phyloP scores from a whole-genome alignment of 1,140 invertebrate genomes.

The Rhagoletis zephyria region DNA sequence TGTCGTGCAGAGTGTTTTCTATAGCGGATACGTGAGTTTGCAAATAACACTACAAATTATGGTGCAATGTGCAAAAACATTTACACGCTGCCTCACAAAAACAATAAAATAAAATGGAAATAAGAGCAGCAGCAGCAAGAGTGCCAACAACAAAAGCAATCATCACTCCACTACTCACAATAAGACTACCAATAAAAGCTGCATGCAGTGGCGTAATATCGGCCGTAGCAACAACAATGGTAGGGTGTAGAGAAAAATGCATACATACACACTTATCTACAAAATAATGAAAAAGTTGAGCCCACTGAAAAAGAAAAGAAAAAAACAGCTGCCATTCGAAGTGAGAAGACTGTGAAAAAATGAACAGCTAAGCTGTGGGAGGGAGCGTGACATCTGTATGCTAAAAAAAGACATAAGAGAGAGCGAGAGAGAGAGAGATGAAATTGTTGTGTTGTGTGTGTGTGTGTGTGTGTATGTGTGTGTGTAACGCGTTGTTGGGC shows the following conservation, averaged over 20 bases:
- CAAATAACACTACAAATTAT: slow-evolving; percentile 58
- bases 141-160: background rate
- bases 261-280: too few relatives aligned
- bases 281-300: too few relatives aligned
- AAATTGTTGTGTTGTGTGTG: too few relatives aligned
- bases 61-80: slow-evolving; percentile 57
- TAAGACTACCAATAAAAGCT: slow-evolving; percentile 50
- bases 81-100: slow-evolving; percentile 18
- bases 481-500: slow-evolving; percentile 18
- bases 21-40: slow-evolving; percentile 55
- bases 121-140: background rate
- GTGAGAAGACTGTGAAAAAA: slow-evolving; percentile 6
- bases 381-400: background rate
- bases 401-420: too few relatives aligned
- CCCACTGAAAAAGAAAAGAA: background rate
- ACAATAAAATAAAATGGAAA: background rate
- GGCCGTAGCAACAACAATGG: background rate
- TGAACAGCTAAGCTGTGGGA: background rate
- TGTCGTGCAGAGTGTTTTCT: slow-evolving; percentile 21
- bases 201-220: background rate
- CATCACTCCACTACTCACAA: background rate
- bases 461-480: background rate
- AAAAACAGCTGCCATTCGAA: background rate
- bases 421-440: background rate
- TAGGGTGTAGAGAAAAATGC: too few relatives aligned